Percentiles rank a stretch among this genome's conserved stretches.
Conservation (phyloP, 2,888 invertebrate genomes). For the Trichopria drosophilae region DNA sequence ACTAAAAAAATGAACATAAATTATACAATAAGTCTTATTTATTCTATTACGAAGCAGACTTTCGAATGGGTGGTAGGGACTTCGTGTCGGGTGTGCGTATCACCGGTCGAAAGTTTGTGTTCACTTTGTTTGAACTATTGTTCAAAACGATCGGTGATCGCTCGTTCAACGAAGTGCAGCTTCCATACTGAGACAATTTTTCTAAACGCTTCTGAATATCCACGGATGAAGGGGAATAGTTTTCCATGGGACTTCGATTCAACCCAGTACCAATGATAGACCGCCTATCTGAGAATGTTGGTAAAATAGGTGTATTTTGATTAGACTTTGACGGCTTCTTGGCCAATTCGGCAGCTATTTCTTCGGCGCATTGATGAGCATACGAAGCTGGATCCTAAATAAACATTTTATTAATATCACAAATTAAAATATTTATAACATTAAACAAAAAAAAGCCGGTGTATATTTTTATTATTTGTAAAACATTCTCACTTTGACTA, state of each 20-base stretch:
- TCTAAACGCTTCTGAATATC: constrained; percentile 56
- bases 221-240: constrained; percentile 30
- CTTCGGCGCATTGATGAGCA: constrained; percentile 38
- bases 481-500: constrained; percentile 44
- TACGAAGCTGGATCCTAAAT: constrained; percentile 43
- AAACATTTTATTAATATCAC: constrained; percentile 1
- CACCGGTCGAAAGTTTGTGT: constrained; percentile 39
- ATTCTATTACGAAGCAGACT: too few species aligned
- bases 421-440: neutral
- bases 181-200: constrained; percentile 61
- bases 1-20: too few species aligned
- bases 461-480: too few species aligned
- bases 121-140: constrained; percentile 59
- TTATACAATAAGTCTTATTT: too few species aligned
- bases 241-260: constrained; percentile 16
- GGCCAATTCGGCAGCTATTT: constrained; percentile 43
- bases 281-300: neutral
- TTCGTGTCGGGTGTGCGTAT: constrained; percentile 30
- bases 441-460: constrained; percentile 7
- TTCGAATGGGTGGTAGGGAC: too few species aligned
- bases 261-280: neutral
- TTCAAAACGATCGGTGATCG: constrained; percentile 60
- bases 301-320: constrained; percentile 30
- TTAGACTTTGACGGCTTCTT: constrained; percentile 40
- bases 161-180: constrained; percentile 57